Percentiles rank a stretch among this genome's conserved stretches.
phyloP scores from a whole-genome alignment of 2,113 vertebrate species.

The Muscicapa adusta region DNA sequence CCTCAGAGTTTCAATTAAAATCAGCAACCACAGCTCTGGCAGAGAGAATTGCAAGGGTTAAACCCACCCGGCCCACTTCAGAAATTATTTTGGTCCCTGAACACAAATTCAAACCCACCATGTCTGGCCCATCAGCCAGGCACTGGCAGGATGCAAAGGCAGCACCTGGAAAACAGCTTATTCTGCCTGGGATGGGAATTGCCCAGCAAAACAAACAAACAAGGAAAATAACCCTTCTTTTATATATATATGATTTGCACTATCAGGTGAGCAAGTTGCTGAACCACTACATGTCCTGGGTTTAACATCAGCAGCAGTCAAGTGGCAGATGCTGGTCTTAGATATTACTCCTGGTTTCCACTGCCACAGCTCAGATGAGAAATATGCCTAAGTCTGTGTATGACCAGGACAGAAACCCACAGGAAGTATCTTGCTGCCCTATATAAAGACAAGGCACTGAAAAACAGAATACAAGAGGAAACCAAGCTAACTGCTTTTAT shows the following conservation, averaged over 20 bases:
- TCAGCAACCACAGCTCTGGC: slow-evolving; percentile 14
- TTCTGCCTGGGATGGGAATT: neutral
- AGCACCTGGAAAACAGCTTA: neutral
- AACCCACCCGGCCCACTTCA: neutral
- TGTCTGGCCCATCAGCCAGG: neutral
- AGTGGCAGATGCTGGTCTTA: neutral
- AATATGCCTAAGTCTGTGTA: neutral
- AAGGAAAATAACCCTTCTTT: neutral
- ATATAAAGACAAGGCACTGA: neutral
- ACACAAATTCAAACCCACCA: neutral
- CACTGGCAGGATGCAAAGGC: neutral
- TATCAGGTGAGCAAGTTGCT: neutral
- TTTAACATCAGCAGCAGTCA: neutral
- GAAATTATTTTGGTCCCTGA: neutral
- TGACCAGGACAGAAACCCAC: neutral
- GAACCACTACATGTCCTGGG: neutral
- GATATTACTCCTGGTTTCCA: neutral
- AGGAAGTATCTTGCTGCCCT: neutral
- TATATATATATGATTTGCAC: neutral
- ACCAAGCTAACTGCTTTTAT: neutral
- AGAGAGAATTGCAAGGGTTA: neutral
- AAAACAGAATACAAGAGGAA: neutral
- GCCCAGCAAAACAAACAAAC: neutral
- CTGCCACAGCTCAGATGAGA: neutral
- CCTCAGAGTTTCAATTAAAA: slow-evolving; percentile 53